Base-by-base conservation (phyloP, 2,888 invertebrate genomes). In the Mythimna impura region DNA sequence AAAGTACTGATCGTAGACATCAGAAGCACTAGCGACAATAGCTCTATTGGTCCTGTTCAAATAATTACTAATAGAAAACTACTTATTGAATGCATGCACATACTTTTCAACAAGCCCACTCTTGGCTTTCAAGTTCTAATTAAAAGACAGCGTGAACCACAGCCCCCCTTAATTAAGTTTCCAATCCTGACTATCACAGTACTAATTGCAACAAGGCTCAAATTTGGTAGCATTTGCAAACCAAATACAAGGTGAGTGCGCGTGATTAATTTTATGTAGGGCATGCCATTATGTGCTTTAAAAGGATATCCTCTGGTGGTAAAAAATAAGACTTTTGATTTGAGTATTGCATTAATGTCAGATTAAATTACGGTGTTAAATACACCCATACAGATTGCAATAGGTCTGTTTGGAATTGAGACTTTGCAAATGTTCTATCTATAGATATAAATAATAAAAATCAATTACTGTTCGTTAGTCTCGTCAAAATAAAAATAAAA, bases 141-240 rank as follows among this genome's bases (percentile, higher is more conserved):
- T 66, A 80, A 75, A 69, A 79, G 30, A 54, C 25, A 40, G 61
- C 43, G 40, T 30, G 8, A 34, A 63, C 65, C 50, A 66, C 50
- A 30, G 20, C 14, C 57, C n/a, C 10, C 30, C 14, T 55, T 76
- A 80, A 72, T 76, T 61, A 80, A 64, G 71, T 76, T 64, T 69
- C 63, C 66, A 69, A 80, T 80, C 52, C 67, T 54, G 20, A 54
- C 70, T 74, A 73, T 66, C 66, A 71, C 47, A 34, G 54, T 50
- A 55, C 60, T 80, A 78, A 82, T 80, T 80, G 73, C 55, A 71
- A 65, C 57, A 71, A 66, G 67, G 63, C 65, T 80, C 74, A 73
- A 73, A 77, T 84, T 78, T 73, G 72, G 69, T 64, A 66, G 62
- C 54, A 80, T 84, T 82, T 75, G 73, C 78, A 76, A 81, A 84